Evolutionary conservation across 2,888 invertebrate genomes (phyloP).

Genomic region (Agonopterix arenella): DNA sequence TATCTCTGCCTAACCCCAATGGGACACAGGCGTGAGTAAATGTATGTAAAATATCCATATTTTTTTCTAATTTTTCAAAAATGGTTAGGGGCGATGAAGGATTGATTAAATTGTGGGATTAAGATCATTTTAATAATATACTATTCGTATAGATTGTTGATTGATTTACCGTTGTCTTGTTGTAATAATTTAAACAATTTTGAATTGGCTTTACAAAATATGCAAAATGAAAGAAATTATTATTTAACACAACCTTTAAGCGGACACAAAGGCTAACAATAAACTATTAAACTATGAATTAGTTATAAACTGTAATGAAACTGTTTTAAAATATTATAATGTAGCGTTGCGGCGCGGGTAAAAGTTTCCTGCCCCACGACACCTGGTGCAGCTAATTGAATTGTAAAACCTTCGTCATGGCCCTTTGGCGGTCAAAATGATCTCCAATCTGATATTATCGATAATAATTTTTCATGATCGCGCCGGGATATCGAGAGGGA

Average conservation of each 20-base stretch:
- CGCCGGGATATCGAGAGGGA: conserved; percentile 38
- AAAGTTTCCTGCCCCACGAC: conserved; percentile 54
- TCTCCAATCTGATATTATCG: conserved; percentile 64
- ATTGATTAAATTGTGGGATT: too few relatives aligned
- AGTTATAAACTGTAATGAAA: conserved; percentile 43
- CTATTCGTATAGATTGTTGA: too few relatives aligned
- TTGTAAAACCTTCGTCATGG: conserved; percentile 70
- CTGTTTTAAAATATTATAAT: conserved; percentile 51
- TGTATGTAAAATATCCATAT: too few relatives aligned
- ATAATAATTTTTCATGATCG: conserved; percentile 53
- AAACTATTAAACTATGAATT: conserved; percentile 44
- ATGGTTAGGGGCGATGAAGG: too few relatives aligned
- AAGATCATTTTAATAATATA: too few relatives aligned
- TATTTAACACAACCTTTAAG: conserved; percentile 6
- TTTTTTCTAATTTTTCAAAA: too few relatives aligned
- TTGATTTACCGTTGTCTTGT: too few relatives aligned
- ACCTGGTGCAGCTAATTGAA: conserved; percentile 71
- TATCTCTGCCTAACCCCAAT: too few relatives aligned
- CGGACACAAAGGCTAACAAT: conserved; percentile 22
- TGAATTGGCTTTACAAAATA: too few relatives aligned
- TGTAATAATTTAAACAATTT: too few relatives aligned
- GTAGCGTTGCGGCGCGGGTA: conserved; percentile 36
- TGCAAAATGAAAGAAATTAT: not conserved
- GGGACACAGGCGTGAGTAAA: too few relatives aligned
- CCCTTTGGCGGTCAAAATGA: conserved; percentile 65